Conservation (phyloP, 2,113 vertebrate genomes). For the Stomatorhinus ivindoensis region DNA sequence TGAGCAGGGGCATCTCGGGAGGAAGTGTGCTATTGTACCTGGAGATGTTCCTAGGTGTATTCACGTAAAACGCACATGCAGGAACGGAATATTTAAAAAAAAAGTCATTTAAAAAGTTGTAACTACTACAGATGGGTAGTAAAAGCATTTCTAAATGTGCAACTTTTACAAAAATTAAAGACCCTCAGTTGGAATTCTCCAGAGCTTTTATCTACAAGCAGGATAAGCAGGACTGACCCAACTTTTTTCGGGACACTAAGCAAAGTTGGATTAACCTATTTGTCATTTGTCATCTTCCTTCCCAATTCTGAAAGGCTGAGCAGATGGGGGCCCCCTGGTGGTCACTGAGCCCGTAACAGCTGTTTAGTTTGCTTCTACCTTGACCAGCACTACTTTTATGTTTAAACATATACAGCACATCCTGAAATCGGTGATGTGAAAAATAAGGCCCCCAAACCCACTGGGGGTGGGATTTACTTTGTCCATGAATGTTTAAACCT, state of each 20-base stretch:
- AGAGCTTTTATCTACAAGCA: background rate
- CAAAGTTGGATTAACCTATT: background rate
- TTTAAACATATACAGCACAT: background rate
- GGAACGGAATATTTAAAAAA: background rate
- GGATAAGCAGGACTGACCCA: background rate
- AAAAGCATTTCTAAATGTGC: background rate
- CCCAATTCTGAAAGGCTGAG: background rate
- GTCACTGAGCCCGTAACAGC: background rate
- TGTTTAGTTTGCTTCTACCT: background rate
- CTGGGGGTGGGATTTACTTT: background rate
- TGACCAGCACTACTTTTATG: background rate
- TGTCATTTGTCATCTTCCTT: background rate
- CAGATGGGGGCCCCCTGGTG: background rate
- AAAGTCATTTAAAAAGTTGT: background rate
- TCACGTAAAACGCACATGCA: conserved; percentile 17
- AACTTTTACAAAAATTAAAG: background rate
- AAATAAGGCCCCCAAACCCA: background rate
- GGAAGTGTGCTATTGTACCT: conserved; percentile 72
- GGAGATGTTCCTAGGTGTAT: conserved; percentile 60
- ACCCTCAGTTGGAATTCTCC: background rate
- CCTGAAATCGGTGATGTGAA: background rate
- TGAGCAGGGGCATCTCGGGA: conserved; percentile 79
- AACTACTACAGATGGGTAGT: background rate
- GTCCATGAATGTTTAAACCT: background rate
- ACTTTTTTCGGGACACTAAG: background rate